Evolutionary conservation across 2,797 vertebrate genomes (phyloP).

Genomic region (Cuculus canorus): DNA sequence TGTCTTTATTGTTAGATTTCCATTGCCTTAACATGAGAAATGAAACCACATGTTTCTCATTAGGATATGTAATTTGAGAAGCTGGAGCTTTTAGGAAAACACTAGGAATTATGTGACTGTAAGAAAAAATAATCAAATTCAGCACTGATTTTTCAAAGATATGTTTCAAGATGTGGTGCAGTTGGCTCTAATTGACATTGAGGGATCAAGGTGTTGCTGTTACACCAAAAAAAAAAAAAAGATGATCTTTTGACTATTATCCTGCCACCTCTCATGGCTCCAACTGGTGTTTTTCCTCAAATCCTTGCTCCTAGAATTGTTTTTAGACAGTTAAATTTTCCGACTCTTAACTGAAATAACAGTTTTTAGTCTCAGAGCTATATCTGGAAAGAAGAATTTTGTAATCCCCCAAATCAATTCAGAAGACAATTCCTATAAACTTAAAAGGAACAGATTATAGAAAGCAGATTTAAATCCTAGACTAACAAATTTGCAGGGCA

Average conservation of each 20-base stretch:
- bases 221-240: neutral
- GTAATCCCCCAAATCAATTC: neutral
- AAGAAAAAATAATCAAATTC: neutral
- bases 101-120: neutral
- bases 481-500: neutral
- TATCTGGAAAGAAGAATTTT: neutral
- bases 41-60: neutral
- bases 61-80: neutral
- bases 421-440: neutral
- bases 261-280: neutral
- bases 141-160: neutral
- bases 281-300: neutral
- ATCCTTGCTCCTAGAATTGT: neutral
- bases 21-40: neutral
- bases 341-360: neutral
- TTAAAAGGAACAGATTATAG: neutral
- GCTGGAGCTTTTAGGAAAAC: neutral
- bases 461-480: neutral
- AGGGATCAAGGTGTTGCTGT: neutral
- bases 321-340: neutral
- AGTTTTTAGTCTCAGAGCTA: neutral
- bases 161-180: neutral
- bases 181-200: neutral
- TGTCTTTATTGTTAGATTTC: neutral
- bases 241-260: neutral